Evolutionary conservation across 2,797 vertebrate genomes (phyloP), one percentile per base, ranked within the genome.

Genomic region (Brotogeris chrysoptera): DNA sequence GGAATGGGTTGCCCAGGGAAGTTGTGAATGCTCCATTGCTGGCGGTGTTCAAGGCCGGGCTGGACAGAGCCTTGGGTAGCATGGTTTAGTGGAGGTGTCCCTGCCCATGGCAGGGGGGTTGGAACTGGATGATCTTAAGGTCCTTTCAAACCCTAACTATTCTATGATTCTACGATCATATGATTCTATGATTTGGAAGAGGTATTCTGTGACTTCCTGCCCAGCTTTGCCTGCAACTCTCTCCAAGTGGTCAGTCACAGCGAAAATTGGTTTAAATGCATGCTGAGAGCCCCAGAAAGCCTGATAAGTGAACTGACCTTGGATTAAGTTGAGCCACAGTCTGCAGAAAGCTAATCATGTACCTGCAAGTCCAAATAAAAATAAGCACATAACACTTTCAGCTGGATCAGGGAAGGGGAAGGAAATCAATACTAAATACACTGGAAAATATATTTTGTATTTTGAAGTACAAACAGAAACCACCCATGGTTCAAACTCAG

Each of bases 341-440:
- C 65, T 86, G 38, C 64, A 86, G 88, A 90, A 93, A 90, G 90
- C 85, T 88, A 83, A 95, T 90, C 82, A 50, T 50, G 70, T 80
- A 94, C 73, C 80, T 80, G 72, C 38, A 83, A 93, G 53, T 76
- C 80, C 85, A 91, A 96, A 94, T 84, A 90, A 95, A 92, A 96
- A 88, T 88, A 95, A 95, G 89, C 61, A 86, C 81, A 52, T 79
- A 93, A 79, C 39, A 82, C 74, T 85, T 95, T 53, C 76, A 77
- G 83, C 50, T 55, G 84, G 70, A 79, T 47, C 6, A 4, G 25
- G 80, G 50, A 74, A 91, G 24, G 63, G 57, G 73, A 36, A 91
- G 43, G 65, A 93, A 95, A 96, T 96, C 94, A 95, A 96, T 97
- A 94, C 53, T 86, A 96, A 95, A 92, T 86, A 88, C n/a, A 76